Evolutionary conservation across 1,140 invertebrate genomes (phyloP), one percentile per base, ranked within the genome.

Genomic region (Drepana arcuata): DNA sequence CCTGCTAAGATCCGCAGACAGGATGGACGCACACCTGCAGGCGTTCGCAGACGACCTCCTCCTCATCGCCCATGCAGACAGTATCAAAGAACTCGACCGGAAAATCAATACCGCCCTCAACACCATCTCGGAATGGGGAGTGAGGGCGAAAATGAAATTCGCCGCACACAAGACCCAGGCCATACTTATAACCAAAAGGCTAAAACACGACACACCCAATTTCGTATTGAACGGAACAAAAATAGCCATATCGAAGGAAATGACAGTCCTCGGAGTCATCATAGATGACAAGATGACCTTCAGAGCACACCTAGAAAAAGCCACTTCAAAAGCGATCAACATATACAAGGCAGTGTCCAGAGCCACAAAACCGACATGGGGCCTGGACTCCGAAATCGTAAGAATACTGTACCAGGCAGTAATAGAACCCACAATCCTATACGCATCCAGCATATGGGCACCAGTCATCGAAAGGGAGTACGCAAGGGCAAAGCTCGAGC

Each of bases 21-120:
- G 16, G 3, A 3, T n/a, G 1, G 31, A 34, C 0, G 27, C 16
- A 2, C 31, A 50, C 6, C 1, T 41, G 0, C 54, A 53, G 14
- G 54, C 49, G 0, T 58, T 41, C 12, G 49, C 49, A 0, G 54
- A 53, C 13, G 45, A 58, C 21, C 24, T 52, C 3, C 5, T 49
- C 0, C 4, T 58, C 0, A 26, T 53, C 0, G 32, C 34, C 0
- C 3, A 2, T 0, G 48, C 18, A 0, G 31, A 27, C 0, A 24
- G 7, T 0, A 14, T 11, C 0, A 2, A 0, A 9, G 32, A 41
- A 0, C 16, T 55, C 0, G 29, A 37, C 6, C 12, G 0, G 0
- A 31, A 26, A 5, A 24, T 34, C 2, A 41, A 42, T 7, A 7
- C 3, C 0, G 16, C 41, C 0, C 18, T 52, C 1, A 16, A 32